Percentiles rank a stretch among this genome's conserved stretches.
Evolutionary conservation across 2,113 vertebrate species (phyloP).

Genomic region (Xenotilapia leptura): DNA sequence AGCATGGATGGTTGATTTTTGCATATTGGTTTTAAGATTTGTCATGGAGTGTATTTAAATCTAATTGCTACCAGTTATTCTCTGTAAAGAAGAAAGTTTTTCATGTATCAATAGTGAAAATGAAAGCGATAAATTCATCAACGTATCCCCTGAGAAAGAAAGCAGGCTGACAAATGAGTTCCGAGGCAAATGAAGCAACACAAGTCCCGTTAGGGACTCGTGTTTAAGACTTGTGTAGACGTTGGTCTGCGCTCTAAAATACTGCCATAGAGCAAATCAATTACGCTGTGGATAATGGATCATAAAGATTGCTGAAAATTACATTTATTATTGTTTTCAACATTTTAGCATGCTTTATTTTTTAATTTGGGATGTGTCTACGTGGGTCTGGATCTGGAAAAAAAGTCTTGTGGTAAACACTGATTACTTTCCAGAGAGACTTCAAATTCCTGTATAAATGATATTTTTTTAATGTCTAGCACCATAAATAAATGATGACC

Average conservation of each 20-base stretch:
- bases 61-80: conserved; percentile 43
- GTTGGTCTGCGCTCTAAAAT: background rate
- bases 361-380: background rate
- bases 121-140: conserved; percentile 43
- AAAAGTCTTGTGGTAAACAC: background rate
- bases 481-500: conserved; percentile 37
- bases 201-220: background rate
- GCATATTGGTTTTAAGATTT: conserved; percentile 56
- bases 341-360: background rate
- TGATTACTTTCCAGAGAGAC: background rate
- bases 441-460: background rate
- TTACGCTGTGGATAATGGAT: background rate
- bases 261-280: background rate
- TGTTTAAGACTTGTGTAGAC: background rate
- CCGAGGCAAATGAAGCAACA: conserved; percentile 28
- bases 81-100: conserved; percentile 16
- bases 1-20: conserved; percentile 50
- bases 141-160: conserved; percentile 18
- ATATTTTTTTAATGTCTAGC: background rate
- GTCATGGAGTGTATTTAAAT: conserved; percentile 41
- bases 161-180: conserved; percentile 32
- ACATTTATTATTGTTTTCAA: background rate
- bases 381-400: background rate
- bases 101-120: conserved; percentile 32
- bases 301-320: background rate